Conservation (phyloP, 2,888 invertebrate genomes). For the Orchesellides sinensis region DNA sequence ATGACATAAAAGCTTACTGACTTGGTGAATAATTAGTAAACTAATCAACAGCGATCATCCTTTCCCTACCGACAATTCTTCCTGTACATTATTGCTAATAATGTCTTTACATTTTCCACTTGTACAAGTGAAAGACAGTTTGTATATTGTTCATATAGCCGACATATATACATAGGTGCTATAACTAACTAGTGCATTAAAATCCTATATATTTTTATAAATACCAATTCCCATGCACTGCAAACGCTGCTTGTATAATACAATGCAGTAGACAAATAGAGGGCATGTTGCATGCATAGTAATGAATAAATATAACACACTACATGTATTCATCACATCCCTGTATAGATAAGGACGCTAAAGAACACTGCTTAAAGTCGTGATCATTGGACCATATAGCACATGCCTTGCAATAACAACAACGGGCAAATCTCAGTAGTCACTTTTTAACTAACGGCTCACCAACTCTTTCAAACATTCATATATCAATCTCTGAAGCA, state of each 20-base stretch:
- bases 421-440: slow-evolving; percentile 38
- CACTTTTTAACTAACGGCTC: slow-evolving; percentile 34
- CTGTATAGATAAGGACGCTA: slow-evolving; percentile 4
- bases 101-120: no score
- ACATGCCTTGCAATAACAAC: slow-evolving; percentile 44
- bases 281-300: slow-evolving; percentile 5
- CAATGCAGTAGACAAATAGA: slow-evolving; percentile 5
- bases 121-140: no score
- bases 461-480: neutral
- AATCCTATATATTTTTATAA: no score
- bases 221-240: no score
- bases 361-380: slow-evolving; percentile 4
- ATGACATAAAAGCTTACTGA: neutral
- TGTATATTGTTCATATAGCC: no score
- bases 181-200: no score
- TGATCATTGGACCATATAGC: slow-evolving; percentile 58
- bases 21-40: slow-evolving; percentile 7
- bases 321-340: neutral
- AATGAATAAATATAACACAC: neutral
- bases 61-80: neutral
- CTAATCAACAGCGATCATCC: neutral
- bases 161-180: no score
- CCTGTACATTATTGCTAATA: neutral
- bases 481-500: neutral
- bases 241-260: no score